Conservation (phyloP, 2,113 vertebrate genomes). For the Phaetusa simplex region DNA sequence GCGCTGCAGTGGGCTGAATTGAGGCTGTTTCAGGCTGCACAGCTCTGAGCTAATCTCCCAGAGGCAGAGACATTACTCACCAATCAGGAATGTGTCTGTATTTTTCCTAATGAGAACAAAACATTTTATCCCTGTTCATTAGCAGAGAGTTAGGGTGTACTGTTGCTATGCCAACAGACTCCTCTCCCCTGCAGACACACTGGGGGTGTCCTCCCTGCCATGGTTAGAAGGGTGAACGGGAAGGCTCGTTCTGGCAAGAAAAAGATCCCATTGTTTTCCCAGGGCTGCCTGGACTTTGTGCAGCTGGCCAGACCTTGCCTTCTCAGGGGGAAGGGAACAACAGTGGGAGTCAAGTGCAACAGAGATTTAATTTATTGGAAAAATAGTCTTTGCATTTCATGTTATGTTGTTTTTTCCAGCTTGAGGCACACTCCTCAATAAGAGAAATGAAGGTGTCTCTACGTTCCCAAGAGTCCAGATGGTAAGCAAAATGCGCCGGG, state of each 20-base stretch:
- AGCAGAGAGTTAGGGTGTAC: constrained; percentile 60
- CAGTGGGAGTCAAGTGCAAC: constrained; percentile 52
- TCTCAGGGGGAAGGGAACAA: constrained; percentile 23
- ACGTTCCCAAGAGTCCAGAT: constrained; percentile 46
- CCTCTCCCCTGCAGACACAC: constrained; percentile 49
- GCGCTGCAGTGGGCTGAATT: constrained; percentile 45
- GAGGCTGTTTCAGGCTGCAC: constrained; percentile 59
- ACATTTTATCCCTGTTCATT: constrained; percentile 72
- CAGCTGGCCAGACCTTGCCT: constrained; percentile 42
- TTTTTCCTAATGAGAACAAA: constrained; percentile 77
- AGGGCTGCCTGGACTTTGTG: constrained; percentile 43
- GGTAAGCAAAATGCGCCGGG: constrained; percentile 47
- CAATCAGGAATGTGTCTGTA: constrained; percentile 74
- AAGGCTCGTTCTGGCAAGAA: constrained; percentile 44
- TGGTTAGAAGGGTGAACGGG: constrained; percentile 53
- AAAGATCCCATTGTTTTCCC: constrained; percentile 60
- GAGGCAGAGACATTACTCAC: constrained; percentile 75
- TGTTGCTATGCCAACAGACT: constrained; percentile 71
- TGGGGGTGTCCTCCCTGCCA: constrained; percentile 48
- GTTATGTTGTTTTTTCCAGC: constrained; percentile 66
- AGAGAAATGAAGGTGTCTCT: constrained; percentile 71
- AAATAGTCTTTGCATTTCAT: constrained; percentile 50
- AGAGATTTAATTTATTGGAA: constrained; percentile 44
- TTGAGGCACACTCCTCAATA: constrained; percentile 44
- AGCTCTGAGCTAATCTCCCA: constrained; percentile 62